Evolutionary conservation across 2,113 vertebrate genomes (phyloP), one percentile per base, ranked within the genome.

Genomic region (Balaenoptera acutorostrata): DNA sequence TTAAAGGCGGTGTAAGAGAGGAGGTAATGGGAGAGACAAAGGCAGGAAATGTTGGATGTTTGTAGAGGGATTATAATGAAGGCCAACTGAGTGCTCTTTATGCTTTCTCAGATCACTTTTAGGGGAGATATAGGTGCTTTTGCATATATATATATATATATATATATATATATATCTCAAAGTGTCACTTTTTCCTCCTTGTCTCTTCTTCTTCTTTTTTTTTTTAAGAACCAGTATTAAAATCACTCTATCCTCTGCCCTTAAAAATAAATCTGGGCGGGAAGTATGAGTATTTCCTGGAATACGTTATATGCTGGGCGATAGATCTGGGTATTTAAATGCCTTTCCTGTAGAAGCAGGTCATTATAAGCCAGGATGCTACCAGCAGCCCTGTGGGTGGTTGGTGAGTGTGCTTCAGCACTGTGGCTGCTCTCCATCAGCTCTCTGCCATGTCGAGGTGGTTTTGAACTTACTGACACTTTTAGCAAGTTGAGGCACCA

Each of bases 381-480:
- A 44, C 63, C 21, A 33, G 55, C n/a, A 69, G 1, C 71, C 33
- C n/a, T 71, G 36, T 0, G 2, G 39, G 39, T 41, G 63, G 14
- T 14, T 36, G 52, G 29, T 39, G 8, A 80, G 66, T 77, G 7
- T 7, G 21, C 92, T 93, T 93, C 52, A 49, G 6, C 57, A 9
- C n/a, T 4, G 31, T 33, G 10, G 46, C 33, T 71, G 36, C 39
- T 49, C 93, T 41, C 2, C 18, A 6, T 92, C 36, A 61, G 46
- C 21, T 93, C 75, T 90, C 18, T 31, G 33, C 78, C 21, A 6
- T 57, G 29, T 72, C 61, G 41, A 39, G 25, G 13, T 92, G 29
- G 41, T 82, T 96, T 96, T 75, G 52, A 75, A 77, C 75, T 91
- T 77, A n/a, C 69, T 69, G 61, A 92, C 57, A 49, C 74, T 95